Evolutionary conservation across 64 coral and sea anemone species (phyloP).

Genomic region (Pachyseris speciosa): DNA sequence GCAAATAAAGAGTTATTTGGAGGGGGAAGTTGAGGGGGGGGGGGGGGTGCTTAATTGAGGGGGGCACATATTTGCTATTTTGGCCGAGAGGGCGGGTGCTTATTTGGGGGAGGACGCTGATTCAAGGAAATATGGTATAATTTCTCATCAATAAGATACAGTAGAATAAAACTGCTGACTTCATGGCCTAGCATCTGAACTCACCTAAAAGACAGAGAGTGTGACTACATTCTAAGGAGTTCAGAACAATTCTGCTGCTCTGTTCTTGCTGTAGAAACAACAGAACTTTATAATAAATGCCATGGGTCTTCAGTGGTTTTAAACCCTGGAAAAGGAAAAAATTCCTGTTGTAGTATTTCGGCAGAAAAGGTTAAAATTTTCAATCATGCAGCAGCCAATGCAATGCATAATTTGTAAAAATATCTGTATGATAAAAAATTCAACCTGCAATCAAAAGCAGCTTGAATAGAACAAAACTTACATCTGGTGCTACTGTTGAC

Average conservation of each 20-base stretch:
- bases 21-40: too few relatives aligned
- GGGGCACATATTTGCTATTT: too few relatives aligned
- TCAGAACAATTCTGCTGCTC: conserved; percentile 76
- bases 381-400: too few relatives aligned
- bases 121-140: too few relatives aligned
- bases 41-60: too few relatives aligned
- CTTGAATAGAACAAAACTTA: conserved; percentile 15
- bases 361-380: not conserved
- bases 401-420: too few relatives aligned
- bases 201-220: conserved; percentile 94
- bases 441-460: not conserved
- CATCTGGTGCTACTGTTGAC: conserved; percentile 79
- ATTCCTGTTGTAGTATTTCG: too few relatives aligned
- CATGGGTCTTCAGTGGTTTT: conserved; percentile 61
- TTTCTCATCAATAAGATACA: too few relatives aligned
- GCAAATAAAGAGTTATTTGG: too few relatives aligned
- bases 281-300: conserved; percentile 69
- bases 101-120: too few relatives aligned
- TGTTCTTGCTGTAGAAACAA: conserved; percentile 76
- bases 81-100: too few relatives aligned
- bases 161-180: not conserved
- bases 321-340: conserved; percentile 63
- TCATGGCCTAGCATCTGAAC: not conserved
- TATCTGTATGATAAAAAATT: too few relatives aligned
- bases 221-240: conserved; percentile 87